A percentile compares a stretch with the other conserved stretches of the same genome.
These are phyloP conservation scores for Drosophila subobscura DNA, from an alignment of 1,140 invertebrate species.

Conservation along the genomic window DNA sequence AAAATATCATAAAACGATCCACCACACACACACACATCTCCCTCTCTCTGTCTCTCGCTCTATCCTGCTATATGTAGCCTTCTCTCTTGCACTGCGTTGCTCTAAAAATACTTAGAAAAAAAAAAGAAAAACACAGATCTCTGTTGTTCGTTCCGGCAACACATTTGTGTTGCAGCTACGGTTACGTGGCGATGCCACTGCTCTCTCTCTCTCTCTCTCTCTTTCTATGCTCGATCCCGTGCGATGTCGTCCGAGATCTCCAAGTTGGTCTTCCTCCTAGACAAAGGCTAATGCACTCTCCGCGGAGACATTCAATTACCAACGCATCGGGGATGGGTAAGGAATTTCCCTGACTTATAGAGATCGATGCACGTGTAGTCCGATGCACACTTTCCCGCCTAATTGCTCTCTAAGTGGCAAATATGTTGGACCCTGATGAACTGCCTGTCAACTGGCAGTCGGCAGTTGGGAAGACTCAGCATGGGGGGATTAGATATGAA, in stretches of 20 bases:
- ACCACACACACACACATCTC: neutral
- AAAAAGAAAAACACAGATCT: neutral
- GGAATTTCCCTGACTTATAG: constrained; percentile 43
- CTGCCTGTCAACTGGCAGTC: constrained; percentile 22
- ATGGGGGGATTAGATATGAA: neutral
- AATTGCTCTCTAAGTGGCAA: constrained; percentile 69
- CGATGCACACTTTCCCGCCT: constrained; percentile 31
- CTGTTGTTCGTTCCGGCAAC: constrained; percentile 32
- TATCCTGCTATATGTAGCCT: neutral
- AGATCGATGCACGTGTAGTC: constrained; percentile 18
- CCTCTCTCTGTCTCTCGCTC: constrained; percentile 16
- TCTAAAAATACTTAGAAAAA: constrained; percentile 33
- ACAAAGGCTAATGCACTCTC: constrained; percentile 68
- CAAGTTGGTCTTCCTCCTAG: constrained; percentile 43
- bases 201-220: neutral
- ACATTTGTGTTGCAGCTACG: constrained; percentile 35
- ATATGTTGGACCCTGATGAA: constrained; percentile 29
- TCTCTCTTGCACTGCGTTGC: constrained; percentile 33
- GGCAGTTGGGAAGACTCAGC: constrained; percentile 4
- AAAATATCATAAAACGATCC: constrained; percentile 64
- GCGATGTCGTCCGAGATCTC: constrained; percentile 20
- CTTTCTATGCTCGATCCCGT: neutral
- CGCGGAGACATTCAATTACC: constrained; percentile 51
- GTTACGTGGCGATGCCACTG: constrained; percentile 23
- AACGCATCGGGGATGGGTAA: constrained; percentile 45